A percentile compares a stretch with the other conserved stretches of the same genome.
Conservation (phyloP, 2,888 invertebrate genomes). For the Carterocephalus palaemon region DNA sequence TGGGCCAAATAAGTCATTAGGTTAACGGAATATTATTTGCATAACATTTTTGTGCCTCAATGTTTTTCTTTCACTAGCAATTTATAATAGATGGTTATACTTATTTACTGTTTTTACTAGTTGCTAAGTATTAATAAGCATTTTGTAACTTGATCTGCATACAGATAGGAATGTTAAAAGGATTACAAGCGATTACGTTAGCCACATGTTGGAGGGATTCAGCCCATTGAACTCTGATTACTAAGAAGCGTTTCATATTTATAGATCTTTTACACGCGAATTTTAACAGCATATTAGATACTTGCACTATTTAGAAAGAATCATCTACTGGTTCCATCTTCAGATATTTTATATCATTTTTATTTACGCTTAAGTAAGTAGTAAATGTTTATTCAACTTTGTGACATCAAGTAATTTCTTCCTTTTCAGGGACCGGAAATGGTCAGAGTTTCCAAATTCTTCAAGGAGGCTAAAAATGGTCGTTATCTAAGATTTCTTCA, state of each 20-base stretch:
- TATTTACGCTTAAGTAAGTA: background rate
- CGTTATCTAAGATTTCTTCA: slow-evolving; percentile 90
- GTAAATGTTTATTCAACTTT: background rate
- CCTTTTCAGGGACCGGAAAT: slow-evolving; percentile 90
- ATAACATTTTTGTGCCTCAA: slow-evolving; percentile 46
- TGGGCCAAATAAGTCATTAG: slow-evolving; percentile 69
- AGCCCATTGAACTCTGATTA: slow-evolving; percentile 49
- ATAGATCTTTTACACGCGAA: slow-evolving; percentile 17
- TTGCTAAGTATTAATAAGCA: slow-evolving; percentile 21
- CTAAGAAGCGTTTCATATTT: slow-evolving; percentile 5
- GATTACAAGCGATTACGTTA: slow-evolving; percentile 60
- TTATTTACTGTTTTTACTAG: slow-evolving; percentile 19
- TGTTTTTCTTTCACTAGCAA: slow-evolving; percentile 22
- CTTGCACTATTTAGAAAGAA: too few species aligned
- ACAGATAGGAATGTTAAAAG: slow-evolving; percentile 47
- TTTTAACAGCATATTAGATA: slow-evolving; percentile 20
- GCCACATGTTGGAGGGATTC: slow-evolving; percentile 55
- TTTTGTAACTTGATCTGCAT: slow-evolving; percentile 27
- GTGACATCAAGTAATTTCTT: too few species aligned
- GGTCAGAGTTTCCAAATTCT: slow-evolving; percentile 93
- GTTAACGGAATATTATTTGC: slow-evolving; percentile 67
- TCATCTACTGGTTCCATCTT: too few species aligned
- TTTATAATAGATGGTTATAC: slow-evolving; percentile 3
- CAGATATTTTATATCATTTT: too few species aligned
- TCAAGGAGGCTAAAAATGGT: slow-evolving; percentile 92